phyloP scores from a whole-genome alignment of 2,888 invertebrate genomes.

The Leptura quadrifasciata region DNA sequence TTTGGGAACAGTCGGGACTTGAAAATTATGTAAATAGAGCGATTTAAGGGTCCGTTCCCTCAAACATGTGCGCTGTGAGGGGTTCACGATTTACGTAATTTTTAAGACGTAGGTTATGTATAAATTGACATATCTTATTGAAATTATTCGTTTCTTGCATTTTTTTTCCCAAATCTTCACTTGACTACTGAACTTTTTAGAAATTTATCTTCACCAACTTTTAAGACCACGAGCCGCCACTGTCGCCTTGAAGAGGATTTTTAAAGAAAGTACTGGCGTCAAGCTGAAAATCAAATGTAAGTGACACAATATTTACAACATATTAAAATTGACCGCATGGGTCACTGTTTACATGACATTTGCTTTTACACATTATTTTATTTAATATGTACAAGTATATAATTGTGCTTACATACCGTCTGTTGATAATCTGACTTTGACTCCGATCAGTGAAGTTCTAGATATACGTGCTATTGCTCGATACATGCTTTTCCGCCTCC shows the following conservation, averaged over 20 bases:
- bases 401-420: not conserved
- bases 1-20: not conserved
- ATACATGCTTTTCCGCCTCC: not conserved
- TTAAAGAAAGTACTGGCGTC: not conserved
- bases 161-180: not conserved
- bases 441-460: not conserved
- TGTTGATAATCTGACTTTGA: not conserved
- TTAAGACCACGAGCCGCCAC: not conserved
- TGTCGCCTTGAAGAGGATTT: constrained; percentile 1
- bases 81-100: not conserved
- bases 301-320: not conserved
- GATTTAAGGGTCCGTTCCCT: not conserved
- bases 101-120: not conserved
- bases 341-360: not conserved
- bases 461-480: not conserved
- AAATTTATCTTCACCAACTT: constrained; percentile 1
- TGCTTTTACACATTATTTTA: not conserved
- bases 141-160: not conserved
- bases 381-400: not conserved
- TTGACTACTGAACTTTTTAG: not conserved
- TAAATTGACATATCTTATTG: not conserved
- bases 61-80: no score
- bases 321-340: not conserved
- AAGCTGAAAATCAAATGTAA: constrained; percentile 1
- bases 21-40: not conserved